Base-by-base conservation (phyloP, 2,797 vertebrate genomes). In the Gymnopithys bicolor region DNA sequence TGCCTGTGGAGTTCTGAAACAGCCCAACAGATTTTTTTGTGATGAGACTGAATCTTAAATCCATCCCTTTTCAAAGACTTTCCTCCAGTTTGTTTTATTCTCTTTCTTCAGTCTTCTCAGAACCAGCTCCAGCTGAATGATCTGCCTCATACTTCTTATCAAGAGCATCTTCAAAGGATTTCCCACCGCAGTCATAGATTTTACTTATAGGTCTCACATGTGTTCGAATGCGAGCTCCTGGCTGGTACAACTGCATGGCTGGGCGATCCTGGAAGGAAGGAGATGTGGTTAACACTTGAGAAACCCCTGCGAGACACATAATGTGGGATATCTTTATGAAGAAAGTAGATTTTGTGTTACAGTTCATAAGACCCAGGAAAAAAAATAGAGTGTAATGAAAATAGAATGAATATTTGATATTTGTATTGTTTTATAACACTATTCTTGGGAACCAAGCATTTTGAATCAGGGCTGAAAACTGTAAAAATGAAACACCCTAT, bases 201-300 rank as follows among this genome's bases (percentile, higher is more conserved):
- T 98, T 99, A 94, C 97, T 98, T 45, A 98, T 96, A 19, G 98
- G 98, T 87, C 98, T 98, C 97, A 96, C 95, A 79, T 97, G 98
- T 51, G 98, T 98, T 96, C 98, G 98, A 96, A 98, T 98, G 95
- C 98, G 98, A 60, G 98, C 97, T 59, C 99, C 99, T 12, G 99
- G 99, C 96, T 99, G 99, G 95, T 99, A 99, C 30, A 99, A 96
- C 98, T 99, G 99, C 99, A 99, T 99, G 95, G 99, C 98, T 12
- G 98, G 98, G 41, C 98, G 98, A 96, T 99, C 99, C 99, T 99
- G 64, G 95, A 86, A 94, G 88, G 78, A 93, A 95, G 56, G 14
- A 92, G 56, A 84, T 10, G 17, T 3, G 30, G 76, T 97, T 78
- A 96, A 68, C 0, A 4, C 79, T 23, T 11, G 51, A 75, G 63